Base-by-base conservation (phyloP, 2,888 invertebrate genomes). In the Caenorhabditis macrosperma region DNA sequence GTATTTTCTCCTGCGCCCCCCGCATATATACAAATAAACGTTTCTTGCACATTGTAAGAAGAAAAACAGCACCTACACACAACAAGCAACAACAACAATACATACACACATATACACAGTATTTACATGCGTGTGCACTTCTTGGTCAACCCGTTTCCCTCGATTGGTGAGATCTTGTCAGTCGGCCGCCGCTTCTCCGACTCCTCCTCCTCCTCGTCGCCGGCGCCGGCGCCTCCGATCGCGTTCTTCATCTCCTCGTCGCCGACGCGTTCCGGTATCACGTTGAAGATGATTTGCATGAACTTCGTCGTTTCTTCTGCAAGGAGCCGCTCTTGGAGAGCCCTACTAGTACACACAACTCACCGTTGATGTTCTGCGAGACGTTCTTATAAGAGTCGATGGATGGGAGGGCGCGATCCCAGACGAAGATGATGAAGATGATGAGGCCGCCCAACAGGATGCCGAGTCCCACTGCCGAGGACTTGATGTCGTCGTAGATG, bases 381-480 rank as follows among this genome's bases (percentile, higher is more conserved):
- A 30, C 46, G 10, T 67, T 75, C 33, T 66, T 50, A 22, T 64
- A 83, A 0, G 46, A 30, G 1, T 41, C 46, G 1, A 69, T 15
- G 0, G 77, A 71, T 6, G 81, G 80, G 1, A 84, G 64, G 2
- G 82, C 63, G 24, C 63, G 17, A 30, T 83, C 84, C 82, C 82
- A 87, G 7, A 88, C 78, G 46, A 88, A 88, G 10, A 88, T 64
- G 4, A 79, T 55, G 66, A 82, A 88, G 30, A 87, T 79, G 35
- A 84, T 64, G 6, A 88, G 71, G 9, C 87, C 88, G 7, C 82
- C 81, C 17, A 61, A 52, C 6, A 87, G 55, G 20, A 88, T 79
- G 48, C 81, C 80, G 4, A 85, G 54, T 44, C 85, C 85, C n/a
- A 84, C 83, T 28, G 80, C 83, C 5, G 86, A 83, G 2, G 84